Base-by-base conservation (phyloP, 2,113 vertebrate species). In the Tautogolabrus adspersus region DNA sequence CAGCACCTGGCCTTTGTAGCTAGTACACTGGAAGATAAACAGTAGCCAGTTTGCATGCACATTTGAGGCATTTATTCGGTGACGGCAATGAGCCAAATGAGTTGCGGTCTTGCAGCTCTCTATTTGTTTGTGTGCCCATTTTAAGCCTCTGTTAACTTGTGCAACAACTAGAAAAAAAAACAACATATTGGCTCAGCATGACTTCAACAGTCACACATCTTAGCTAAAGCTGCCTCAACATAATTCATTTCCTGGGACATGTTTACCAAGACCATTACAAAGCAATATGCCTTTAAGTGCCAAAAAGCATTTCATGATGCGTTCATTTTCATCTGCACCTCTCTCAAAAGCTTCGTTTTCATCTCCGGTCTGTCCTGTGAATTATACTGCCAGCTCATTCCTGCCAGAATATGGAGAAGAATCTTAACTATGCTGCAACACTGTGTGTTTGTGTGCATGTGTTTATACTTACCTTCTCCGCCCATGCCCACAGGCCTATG, bases 401-500 rank as follows among this genome's bases (percentile, higher is more conserved):
- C 56, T 6, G 44, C 30, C 0, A 16, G 61, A 74, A 69, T 72
- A 62, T 30, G 15, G 30, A 8, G 10, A 85, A 69, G 83, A 92
- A 92, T 89, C 60, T 80, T 19, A 90, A 72, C 75, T 87, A 86
- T 84, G 88, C 75, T 54, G 49, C n/a, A 30, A 9, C 47, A 69
- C 49, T 64, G 47, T 62, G 40, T 60, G 72, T 79, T 10, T 86
- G 65, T 37, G 44, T 75, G 66, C 44, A 64, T 66, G 66, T 84
- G 87, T 89, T 82, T 79, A 74, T 67, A 78, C 93, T 94, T 94
- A 96, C 97, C 96, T 97, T 97, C 89, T 98, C 96, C 72, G 96
- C 95, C 97, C 97, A 98, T 92, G 97, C 97, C 97, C 97, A 98
- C 85, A 98, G 92, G 84, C 96, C 97, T 4, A 97, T 94, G 68